Evolutionary conservation across 2,888 invertebrate species (phyloP).

Genomic region (Trichopoda pennipes): DNA sequence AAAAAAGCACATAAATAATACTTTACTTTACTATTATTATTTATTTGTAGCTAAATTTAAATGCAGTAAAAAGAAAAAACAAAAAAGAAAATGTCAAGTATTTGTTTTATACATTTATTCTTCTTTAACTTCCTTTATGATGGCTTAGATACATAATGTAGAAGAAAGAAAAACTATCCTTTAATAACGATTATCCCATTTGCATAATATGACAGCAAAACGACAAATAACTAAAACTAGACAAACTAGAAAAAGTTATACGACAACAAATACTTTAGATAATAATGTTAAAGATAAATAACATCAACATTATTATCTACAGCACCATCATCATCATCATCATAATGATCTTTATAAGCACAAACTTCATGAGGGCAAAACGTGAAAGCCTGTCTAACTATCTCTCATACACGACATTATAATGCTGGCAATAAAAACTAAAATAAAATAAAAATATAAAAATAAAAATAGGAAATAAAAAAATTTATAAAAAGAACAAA

Average conservation of each 20-base stretch:
- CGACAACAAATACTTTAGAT: constrained; percentile 20
- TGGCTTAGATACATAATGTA: constrained; percentile 37
- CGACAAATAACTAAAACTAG: constrained; percentile 70
- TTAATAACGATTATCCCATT: constrained; percentile 71
- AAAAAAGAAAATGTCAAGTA: constrained; percentile 14
- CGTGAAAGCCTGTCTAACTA: constrained; percentile 66
- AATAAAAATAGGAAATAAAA: constrained; percentile 9
- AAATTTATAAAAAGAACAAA: constrained; percentile 31
- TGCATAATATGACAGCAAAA: constrained; percentile 71
- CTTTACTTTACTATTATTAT: constrained; percentile 26
- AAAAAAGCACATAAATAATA: constrained; percentile 31
- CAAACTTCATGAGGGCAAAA: constrained; percentile 43
- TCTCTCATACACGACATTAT: constrained; percentile 61
- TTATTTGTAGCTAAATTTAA: constrained; percentile 14
- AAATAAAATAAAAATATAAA: constrained; percentile 41
- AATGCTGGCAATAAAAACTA: constrained; percentile 62
- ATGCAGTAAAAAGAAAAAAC: neutral
- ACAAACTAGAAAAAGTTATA: constrained; percentile 33
- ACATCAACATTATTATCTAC: neutral
- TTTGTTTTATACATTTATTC: constrained; percentile 33
- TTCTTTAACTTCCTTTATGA: constrained; percentile 37
- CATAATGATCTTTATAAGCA: constrained; percentile 31
- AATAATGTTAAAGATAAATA: constrained; percentile 40
- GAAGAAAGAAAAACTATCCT: constrained; percentile 62
- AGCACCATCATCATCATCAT: constrained; percentile 19